Conservation (phyloP, 2,113 vertebrate genomes). For the Ciconia stormi region DNA sequence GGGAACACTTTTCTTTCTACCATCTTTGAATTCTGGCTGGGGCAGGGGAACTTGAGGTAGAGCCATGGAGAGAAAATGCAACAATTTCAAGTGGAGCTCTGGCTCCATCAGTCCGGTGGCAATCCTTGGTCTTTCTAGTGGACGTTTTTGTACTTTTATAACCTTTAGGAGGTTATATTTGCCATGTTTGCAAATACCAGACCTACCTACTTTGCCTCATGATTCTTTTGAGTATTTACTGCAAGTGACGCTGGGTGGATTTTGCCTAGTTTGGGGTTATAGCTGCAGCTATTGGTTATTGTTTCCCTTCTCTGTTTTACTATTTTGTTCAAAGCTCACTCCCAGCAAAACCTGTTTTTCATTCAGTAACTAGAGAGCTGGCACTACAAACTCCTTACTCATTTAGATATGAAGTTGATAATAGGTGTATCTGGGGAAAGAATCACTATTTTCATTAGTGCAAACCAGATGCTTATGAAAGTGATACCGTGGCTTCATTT, state of each 20-base stretch:
- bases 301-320: neutral
- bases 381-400: neutral
- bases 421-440: neutral
- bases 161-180: neutral
- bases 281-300: neutral
- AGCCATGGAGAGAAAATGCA: neutral
- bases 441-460: neutral
- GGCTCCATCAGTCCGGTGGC: neutral
- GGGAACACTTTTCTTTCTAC: neutral
- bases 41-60: neutral
- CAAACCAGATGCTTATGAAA: neutral
- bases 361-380: neutral
- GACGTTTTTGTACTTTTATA: neutral
- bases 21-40: neutral
- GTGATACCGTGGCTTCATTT: neutral
- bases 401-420: neutral
- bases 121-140: neutral
- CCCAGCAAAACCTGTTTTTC: neutral
- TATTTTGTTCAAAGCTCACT: neutral
- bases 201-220: neutral
- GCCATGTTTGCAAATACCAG: neutral
- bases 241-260: neutral
- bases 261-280: neutral
- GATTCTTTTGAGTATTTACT: neutral
- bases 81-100: neutral